These are phyloP conservation scores for Valencia hispanica DNA, from an alignment of 2,797 vertebrate species.

Conservation along the genomic window DNA sequence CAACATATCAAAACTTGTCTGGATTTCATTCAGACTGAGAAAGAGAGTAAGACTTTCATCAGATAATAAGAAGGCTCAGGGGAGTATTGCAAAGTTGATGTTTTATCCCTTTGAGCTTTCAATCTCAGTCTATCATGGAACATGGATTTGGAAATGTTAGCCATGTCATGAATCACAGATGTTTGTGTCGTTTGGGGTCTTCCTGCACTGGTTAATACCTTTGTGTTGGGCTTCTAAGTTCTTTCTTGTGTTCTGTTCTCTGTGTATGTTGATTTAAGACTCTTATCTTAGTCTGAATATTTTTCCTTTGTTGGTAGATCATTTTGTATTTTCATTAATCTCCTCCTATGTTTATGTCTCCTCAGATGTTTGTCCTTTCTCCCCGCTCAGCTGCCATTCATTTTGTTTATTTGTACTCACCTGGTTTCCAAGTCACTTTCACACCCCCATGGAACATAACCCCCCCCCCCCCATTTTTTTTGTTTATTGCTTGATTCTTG, in stretches of 20 bases:
- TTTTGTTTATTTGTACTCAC: neutral
- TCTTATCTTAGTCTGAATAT: neutral
- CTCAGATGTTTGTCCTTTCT: neutral
- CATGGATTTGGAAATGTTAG: neutral
- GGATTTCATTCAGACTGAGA: too few relatives aligned
- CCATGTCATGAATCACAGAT: neutral
- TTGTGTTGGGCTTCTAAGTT: too few relatives aligned
- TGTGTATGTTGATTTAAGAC: neutral
- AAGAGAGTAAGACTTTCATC: neutral
- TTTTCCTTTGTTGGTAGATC: neutral
- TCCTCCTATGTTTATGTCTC: neutral
- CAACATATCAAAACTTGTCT: neutral
- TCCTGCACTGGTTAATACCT: neutral
- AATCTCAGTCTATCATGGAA: neutral
- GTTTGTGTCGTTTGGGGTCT: neutral
- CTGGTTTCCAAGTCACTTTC: neutral
- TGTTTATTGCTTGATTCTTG: neutral
- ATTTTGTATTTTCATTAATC: neutral
- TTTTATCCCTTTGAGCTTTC: neutral
- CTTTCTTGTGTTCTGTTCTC: neutral
- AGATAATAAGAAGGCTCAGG: neutral
- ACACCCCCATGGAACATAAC: neutral
- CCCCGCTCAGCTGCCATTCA: neutral
- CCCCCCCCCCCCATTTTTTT: neutral
- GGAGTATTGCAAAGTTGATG: neutral